A percentile compares a stretch with the other conserved stretches of the same genome.
These are phyloP conservation scores for Nicator chloris DNA, from an alignment of 2,113 vertebrate genomes.

Conservation along the genomic window DNA sequence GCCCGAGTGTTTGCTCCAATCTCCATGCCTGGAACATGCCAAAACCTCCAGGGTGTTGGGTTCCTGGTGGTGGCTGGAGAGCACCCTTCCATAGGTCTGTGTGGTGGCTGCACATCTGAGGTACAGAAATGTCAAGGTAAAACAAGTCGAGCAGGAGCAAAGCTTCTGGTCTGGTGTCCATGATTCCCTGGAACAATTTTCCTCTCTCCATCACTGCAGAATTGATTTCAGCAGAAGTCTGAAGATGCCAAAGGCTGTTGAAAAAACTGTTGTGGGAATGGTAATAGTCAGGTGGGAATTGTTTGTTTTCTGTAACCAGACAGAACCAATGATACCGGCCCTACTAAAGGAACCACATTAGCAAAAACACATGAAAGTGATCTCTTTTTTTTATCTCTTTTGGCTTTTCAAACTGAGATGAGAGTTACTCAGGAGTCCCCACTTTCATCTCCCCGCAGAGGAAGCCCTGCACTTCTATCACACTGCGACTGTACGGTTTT, in stretches of 20 bases:
- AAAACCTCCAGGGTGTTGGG: neutral
- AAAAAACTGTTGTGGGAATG: neutral
- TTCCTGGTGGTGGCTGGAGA: neutral
- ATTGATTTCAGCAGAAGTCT: neutral
- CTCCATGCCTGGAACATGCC: neutral
- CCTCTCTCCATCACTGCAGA: neutral
- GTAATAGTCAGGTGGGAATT: neutral
- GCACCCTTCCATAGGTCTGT: neutral
- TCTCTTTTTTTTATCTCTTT: neutral
- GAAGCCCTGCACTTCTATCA: neutral
- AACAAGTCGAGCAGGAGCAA: neutral
- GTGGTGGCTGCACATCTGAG: neutral
- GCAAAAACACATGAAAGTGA: neutral
- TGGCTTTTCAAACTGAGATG: neutral
- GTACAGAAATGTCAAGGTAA: neutral
- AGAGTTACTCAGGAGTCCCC: neutral
- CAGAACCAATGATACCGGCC: neutral
- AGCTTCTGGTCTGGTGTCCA: neutral
- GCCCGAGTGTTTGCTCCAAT: neutral
- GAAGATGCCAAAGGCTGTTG: neutral
- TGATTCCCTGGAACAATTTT: neutral
- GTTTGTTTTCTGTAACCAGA: neutral
- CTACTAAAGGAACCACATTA: neutral
- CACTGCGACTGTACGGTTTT: neutral
- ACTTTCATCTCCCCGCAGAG: fast-evolving